phyloP scores from a whole-genome alignment of 2,888 invertebrate species.

The Hemithea aestivaria region DNA sequence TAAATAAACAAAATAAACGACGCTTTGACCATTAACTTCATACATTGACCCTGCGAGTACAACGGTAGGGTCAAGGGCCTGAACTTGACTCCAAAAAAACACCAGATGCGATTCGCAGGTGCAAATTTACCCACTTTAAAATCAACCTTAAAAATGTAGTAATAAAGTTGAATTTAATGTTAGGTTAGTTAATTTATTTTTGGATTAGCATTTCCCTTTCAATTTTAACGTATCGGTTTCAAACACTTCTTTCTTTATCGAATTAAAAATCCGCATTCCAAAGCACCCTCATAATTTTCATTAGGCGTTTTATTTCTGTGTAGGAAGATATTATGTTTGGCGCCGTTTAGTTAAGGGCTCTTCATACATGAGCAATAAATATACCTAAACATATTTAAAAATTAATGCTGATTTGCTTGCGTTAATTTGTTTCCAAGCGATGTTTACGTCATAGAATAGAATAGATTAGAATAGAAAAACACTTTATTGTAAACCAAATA shows the following conservation, averaged over 20 bases:
- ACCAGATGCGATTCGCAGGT: conserved; percentile 5
- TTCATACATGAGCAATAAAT: no score
- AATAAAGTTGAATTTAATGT: not conserved
- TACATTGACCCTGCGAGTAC: conserved; percentile 5
- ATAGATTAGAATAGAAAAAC: no score
- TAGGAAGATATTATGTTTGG: conserved; percentile 6
- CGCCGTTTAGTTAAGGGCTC: conserved; percentile 3
- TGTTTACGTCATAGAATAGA: no score
- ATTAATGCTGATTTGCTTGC: no score
- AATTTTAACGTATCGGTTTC: conserved; percentile 14
- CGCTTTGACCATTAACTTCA: conserved; percentile 9
- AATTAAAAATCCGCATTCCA: conserved; percentile 17
- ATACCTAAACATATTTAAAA: no score
- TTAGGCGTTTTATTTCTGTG: conserved; percentile 10
- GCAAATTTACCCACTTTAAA: not conserved
- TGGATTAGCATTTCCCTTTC: conserved; percentile 9
- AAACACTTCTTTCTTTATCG: conserved; percentile 16
- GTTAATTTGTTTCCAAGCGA: no score
- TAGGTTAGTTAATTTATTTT: not conserved
- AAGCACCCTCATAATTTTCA: conserved; percentile 9
- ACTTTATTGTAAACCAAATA: no score
- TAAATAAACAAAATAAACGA: conserved; percentile 17
- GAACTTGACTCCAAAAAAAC: conserved; percentile 16
- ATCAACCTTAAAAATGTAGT: conserved; percentile 1
- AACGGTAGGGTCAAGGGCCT: conserved; percentile 25